phyloP scores from a whole-genome alignment of 2,797 vertebrate genomes.

The Ispidina lecontei region DNA sequence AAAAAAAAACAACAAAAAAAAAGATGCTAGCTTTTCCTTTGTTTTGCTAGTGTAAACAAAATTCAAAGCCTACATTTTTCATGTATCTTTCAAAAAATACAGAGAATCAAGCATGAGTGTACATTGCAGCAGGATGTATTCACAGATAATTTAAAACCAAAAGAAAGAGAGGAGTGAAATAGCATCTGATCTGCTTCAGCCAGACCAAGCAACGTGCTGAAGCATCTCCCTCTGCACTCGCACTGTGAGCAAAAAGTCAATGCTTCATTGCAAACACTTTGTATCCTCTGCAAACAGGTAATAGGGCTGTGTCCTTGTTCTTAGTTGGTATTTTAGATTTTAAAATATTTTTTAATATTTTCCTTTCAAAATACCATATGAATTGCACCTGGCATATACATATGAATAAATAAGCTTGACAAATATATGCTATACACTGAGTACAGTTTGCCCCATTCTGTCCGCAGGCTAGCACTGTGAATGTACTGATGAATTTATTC shows the following conservation, averaged over 20 bases:
- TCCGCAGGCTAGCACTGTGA: neutral
- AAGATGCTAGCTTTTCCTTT: neutral
- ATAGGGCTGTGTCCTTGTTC: neutral
- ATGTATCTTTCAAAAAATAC: neutral
- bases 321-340: neutral
- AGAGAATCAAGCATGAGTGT: neutral
- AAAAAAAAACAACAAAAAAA: neutral
- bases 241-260: neutral
- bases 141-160: neutral
- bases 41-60: neutral
- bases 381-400: neutral
- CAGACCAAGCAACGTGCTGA: neutral
- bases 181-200: slow-evolving; percentile 9
- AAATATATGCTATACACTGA: neutral
- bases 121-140: neutral
- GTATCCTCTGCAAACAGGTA: slow-evolving; percentile 19
- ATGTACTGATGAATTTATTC: slow-evolving; percentile 29
- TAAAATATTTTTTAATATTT: slow-evolving; percentile 20
- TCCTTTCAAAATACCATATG: neutral
- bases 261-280: slow-evolving; percentile 26
- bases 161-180: neutral
- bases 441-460: neutral
- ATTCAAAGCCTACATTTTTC: neutral
- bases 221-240: neutral
- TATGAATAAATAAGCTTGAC: neutral